These are phyloP conservation scores for Blastobasis lacticolella DNA, from an alignment of 2,888 invertebrate genomes.

Conservation along the genomic window DNA sequence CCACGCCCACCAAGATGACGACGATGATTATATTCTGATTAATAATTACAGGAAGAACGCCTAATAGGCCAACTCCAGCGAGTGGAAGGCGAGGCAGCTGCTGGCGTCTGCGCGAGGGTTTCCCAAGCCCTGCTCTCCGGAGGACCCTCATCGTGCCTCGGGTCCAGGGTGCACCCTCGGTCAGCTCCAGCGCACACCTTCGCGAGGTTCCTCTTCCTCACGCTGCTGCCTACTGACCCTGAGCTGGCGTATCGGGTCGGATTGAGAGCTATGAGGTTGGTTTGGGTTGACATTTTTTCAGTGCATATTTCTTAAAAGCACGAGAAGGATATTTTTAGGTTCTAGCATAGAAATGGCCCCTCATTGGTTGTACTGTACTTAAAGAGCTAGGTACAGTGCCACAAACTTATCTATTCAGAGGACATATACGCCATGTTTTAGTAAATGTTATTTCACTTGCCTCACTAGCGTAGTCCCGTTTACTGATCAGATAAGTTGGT, in stretches of 20 bases:
- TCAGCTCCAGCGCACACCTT: constrained; percentile 90
- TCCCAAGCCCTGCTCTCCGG: constrained; percentile 82
- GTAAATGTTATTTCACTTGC: too few relatives aligned
- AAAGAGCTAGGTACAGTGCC: too few relatives aligned
- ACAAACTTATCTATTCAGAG: too few relatives aligned
- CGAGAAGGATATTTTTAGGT: too few relatives aligned
- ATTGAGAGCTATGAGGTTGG: constrained; percentile 79
- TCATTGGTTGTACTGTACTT: too few relatives aligned
- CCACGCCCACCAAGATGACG: too few relatives aligned
- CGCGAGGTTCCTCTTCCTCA: constrained; percentile 85
- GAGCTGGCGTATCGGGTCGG: constrained; percentile 88
- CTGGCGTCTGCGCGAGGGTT: constrained; percentile 79
- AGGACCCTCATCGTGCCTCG: constrained; percentile 85
- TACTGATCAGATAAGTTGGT: too few relatives aligned
- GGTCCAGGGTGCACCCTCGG: constrained; percentile 82
- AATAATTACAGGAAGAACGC: constrained; percentile 78
- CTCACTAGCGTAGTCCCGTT: too few relatives aligned
- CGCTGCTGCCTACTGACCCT: constrained; percentile 81
- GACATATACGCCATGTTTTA: too few relatives aligned
- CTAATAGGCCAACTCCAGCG: constrained; percentile 83
- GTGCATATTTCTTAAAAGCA: too few relatives aligned
- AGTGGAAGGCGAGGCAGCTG: constrained; percentile 82
- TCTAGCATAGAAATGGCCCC: too few relatives aligned
- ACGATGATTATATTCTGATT: too few relatives aligned
- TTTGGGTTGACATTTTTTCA: not conserved